A percentile compares a stretch with the other conserved stretches of the same genome.
Conservation (phyloP, 2,888 invertebrate species). For the Phymatocera aterrima region DNA sequence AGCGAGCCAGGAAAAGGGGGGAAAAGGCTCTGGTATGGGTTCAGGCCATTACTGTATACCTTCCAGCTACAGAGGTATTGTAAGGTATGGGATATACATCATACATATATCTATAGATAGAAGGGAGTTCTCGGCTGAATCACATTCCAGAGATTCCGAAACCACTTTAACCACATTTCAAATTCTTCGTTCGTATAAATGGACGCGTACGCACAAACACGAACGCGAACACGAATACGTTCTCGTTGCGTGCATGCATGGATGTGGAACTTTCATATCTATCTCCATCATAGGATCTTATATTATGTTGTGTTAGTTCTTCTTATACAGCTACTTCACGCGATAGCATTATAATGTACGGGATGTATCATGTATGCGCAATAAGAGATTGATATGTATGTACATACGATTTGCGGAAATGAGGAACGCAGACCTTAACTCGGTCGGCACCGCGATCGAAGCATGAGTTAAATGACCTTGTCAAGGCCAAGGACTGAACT, state of each 20-base stretch:
- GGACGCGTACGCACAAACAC: not conserved
- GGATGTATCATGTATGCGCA: too few relatives aligned
- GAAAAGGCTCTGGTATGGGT: too few relatives aligned
- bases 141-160: constrained; percentile 42
- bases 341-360: too few relatives aligned
- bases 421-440: not conserved
- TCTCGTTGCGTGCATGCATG: not conserved
- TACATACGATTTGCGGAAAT: not conserved
- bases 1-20: constrained; percentile 36
- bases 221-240: not conserved
- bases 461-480: constrained; percentile 26
- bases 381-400: not conserved
- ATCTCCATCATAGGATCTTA: too few relatives aligned
- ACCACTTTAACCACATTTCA: constrained; percentile 39
- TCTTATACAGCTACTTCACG: too few relatives aligned
- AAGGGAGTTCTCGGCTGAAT: constrained; percentile 40
- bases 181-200: constrained; percentile 38
- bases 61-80: not conserved
- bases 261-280: constrained; percentile 24
- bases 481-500: constrained; percentile 26
- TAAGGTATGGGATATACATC: not conserved
- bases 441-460: not conserved
- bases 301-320: too few relatives aligned
- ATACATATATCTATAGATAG: not conserved
- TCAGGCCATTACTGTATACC: too few relatives aligned